A percentile compares a stretch with the other conserved stretches of the same genome.
Evolutionary conservation across 2,888 invertebrate genomes (phyloP).

Genomic region (Acrobasis repandana): DNA sequence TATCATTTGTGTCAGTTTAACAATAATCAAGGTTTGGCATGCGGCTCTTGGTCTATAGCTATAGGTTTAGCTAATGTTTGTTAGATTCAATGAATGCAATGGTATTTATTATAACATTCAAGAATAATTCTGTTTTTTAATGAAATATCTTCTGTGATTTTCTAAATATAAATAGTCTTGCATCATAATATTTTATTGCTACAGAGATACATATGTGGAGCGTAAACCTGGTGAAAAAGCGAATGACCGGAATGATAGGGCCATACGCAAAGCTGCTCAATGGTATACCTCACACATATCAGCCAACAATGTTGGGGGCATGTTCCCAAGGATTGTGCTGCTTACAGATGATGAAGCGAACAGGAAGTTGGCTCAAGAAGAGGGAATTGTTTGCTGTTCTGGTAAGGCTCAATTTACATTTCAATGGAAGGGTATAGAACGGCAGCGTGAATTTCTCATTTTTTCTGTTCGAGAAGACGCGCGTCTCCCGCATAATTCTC

Average conservation of each 20-base stretch:
- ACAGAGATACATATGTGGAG: constrained; percentile 93
- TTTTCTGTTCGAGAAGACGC: too few relatives aligned
- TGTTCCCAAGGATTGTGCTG: constrained; percentile 86
- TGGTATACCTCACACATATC: constrained; percentile 93
- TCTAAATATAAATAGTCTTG: neutral
- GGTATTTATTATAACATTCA: too few relatives aligned
- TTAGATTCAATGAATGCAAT: too few relatives aligned
- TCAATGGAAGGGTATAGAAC: too few relatives aligned
- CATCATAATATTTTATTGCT: constrained; percentile 32
- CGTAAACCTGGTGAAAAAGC: constrained; percentile 90
- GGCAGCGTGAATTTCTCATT: too few relatives aligned
- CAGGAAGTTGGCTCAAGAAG: constrained; percentile 86
- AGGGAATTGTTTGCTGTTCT: constrained; percentile 87
- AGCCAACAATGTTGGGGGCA: constrained; percentile 47
- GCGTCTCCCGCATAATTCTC: too few relatives aligned
- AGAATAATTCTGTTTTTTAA: too few relatives aligned
- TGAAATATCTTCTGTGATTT: too few relatives aligned
- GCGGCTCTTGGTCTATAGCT: too few relatives aligned
- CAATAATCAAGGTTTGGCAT: too few relatives aligned
- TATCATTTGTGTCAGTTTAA: too few relatives aligned
- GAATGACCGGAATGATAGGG: constrained; percentile 96
- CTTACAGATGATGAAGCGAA: constrained; percentile 93
- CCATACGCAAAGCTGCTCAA: constrained; percentile 89
- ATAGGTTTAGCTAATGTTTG: too few relatives aligned
- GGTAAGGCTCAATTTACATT: constrained; percentile 73